These are phyloP conservation scores for Beroe forskalii DNA, from an alignment of 37 sponge, comb jelly and placozoan genomes.

Conservation along the genomic window DNA sequence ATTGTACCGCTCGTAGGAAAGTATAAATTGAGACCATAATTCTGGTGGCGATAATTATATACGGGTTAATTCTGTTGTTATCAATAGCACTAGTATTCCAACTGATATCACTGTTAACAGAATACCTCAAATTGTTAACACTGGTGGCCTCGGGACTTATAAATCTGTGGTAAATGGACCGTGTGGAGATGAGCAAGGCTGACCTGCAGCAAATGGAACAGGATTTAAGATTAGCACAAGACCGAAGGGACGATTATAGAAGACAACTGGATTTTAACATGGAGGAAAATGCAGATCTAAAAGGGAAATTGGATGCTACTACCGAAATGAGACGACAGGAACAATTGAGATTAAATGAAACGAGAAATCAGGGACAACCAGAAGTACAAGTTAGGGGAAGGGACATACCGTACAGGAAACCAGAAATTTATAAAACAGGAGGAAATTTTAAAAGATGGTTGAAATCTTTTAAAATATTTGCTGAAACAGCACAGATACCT, in stretches of 20 bases:
- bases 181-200: background rate
- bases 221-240: background rate
- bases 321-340: no score
- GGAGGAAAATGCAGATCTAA: no score
- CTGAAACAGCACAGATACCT: constrained; percentile 3
- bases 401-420: constrained; percentile 1
- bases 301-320: no score
- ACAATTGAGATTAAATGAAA: no score
- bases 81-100: no score
- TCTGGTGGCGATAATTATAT: no score
- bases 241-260: background rate
- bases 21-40: no score
- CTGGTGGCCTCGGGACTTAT: constrained; percentile 28
- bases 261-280: no score
- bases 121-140: background rate
- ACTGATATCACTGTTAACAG: no score
- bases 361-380: no score
- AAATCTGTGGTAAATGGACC: background rate
- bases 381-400: background rate
- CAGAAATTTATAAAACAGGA: constrained; percentile 21
- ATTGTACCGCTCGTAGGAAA: background rate
- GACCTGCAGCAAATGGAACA: background rate
- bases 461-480: constrained; percentile 34
- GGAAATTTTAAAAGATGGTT: constrained; percentile 27
- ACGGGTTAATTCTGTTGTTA: no score